phyloP scores from a whole-genome alignment of 2,113 vertebrate genomes.

The Butorides virescens region DNA sequence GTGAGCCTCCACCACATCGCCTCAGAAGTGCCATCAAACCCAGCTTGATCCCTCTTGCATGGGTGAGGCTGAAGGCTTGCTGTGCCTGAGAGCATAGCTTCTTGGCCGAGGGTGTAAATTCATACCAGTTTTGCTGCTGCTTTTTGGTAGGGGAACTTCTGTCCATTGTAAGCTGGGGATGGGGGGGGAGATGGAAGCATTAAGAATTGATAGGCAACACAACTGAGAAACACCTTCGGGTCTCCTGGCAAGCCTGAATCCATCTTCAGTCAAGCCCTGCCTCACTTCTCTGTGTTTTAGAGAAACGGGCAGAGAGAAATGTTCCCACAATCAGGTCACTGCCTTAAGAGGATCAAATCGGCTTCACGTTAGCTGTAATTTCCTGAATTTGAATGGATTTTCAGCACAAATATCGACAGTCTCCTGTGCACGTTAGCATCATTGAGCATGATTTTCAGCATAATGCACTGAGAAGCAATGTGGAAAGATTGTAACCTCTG shows the following conservation, averaged over 20 bases:
- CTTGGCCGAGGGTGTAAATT: not conserved
- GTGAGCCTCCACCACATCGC: not conserved
- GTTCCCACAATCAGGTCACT: conserved; percentile 23
- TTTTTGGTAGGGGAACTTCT: not conserved
- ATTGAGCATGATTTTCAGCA: not conserved
- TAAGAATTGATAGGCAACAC: not conserved
- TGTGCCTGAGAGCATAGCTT: not conserved
- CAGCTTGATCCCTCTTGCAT: not conserved
- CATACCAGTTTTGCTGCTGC: not conserved
- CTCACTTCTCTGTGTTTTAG: not conserved
- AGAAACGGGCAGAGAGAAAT: not conserved
- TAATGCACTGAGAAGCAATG: not conserved
- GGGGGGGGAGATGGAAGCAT: not conserved
- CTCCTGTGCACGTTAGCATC: not conserved
- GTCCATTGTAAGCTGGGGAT: not conserved
- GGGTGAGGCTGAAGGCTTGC: not conserved
- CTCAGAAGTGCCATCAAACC: conserved; percentile 9
- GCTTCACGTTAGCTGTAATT: conserved; percentile 20
- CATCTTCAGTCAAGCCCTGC: not conserved
- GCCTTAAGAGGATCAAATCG: conserved; percentile 48
- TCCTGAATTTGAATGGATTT: conserved; percentile 37
- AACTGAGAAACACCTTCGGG: not conserved
- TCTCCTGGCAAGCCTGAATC: not conserved
- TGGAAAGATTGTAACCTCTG: conserved; percentile 2
- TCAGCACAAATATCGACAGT: not conserved